phyloP scores from a whole-genome alignment of 2,797 vertebrate species.

The Chiroxiphia lanceolata region DNA sequence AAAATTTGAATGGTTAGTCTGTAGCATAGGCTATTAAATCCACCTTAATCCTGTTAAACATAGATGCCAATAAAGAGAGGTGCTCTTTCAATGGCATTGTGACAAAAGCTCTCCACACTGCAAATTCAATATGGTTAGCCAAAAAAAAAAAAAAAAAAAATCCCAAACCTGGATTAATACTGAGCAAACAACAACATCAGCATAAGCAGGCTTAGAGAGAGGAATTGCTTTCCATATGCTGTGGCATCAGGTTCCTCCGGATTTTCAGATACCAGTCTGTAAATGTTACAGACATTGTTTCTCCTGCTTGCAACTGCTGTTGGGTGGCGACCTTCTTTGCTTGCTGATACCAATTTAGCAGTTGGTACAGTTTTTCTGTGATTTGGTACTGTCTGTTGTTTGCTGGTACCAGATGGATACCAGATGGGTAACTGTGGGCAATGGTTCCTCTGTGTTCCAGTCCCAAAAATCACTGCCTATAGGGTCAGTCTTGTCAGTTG shows the following conservation, averaged over 20 bases:
- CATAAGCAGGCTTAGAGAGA: constrained; percentile 22
- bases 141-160: neutral
- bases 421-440: constrained; percentile 80
- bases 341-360: constrained; percentile 72
- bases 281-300: constrained; percentile 65
- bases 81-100: neutral
- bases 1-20: constrained; percentile 33
- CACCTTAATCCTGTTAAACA: constrained; percentile 65
- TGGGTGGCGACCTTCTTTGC: constrained; percentile 70
- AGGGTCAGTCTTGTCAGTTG: constrained; percentile 73
- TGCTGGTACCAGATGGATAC: constrained; percentile 78
- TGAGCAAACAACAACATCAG: constrained; percentile 63
- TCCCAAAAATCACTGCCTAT: constrained; percentile 66
- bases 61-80: constrained; percentile 42
- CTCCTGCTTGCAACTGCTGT: constrained; percentile 49
- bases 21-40: constrained; percentile 48
- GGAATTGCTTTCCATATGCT: constrained; percentile 58
- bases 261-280: constrained; percentile 52
- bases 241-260: neutral
- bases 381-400: constrained; percentile 78
- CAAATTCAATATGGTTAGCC: neutral
- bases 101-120: constrained; percentile 29
- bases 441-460: constrained; percentile 62
- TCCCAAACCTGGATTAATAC: constrained; percentile 41
- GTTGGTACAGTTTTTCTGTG: constrained; percentile 72